phyloP scores from a whole-genome alignment of 2,797 vertebrate species.

The Anomalospiza imberbis region DNA sequence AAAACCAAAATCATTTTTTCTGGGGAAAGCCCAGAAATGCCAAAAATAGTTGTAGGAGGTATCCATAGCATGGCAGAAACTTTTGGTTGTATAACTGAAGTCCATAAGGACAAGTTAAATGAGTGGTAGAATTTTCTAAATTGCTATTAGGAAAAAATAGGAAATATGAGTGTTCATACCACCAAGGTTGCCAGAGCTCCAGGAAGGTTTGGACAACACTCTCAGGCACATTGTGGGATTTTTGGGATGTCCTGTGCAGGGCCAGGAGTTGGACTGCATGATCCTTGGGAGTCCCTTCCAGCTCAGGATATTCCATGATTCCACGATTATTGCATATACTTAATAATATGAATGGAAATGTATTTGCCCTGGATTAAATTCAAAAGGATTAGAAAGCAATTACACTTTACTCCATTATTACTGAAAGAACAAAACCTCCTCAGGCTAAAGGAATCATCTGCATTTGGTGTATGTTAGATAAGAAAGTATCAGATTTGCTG shows the following conservation, averaged over 20 bases:
- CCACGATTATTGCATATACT: neutral
- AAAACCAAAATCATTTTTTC: neutral
- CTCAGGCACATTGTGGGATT: neutral
- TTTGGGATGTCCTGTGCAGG: neutral
- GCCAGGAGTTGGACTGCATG: neutral
- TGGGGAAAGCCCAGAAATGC: neutral
- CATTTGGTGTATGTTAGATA: slow-evolving; percentile 20
- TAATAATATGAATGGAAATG: neutral
- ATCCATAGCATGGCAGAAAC: neutral
- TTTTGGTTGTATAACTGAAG: neutral
- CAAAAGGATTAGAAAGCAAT: slow-evolving; percentile 35
- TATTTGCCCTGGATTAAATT: slow-evolving; percentile 28
- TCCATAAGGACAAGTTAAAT: neutral
- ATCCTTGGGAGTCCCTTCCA: neutral
- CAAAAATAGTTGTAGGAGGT: neutral
- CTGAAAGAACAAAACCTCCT: slow-evolving; percentile 20
- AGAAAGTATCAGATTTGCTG: slow-evolving; percentile 6
- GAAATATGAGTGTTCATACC: neutral
- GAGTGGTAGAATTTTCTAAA: neutral
- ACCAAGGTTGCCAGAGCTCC: neutral
- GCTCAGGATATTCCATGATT: neutral
- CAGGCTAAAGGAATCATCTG: slow-evolving; percentile 30
- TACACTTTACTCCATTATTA: neutral
- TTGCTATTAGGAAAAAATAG: neutral
- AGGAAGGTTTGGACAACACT: neutral